Conservation (phyloP, 2,113 vertebrate species). For the Lathamus discolor region DNA sequence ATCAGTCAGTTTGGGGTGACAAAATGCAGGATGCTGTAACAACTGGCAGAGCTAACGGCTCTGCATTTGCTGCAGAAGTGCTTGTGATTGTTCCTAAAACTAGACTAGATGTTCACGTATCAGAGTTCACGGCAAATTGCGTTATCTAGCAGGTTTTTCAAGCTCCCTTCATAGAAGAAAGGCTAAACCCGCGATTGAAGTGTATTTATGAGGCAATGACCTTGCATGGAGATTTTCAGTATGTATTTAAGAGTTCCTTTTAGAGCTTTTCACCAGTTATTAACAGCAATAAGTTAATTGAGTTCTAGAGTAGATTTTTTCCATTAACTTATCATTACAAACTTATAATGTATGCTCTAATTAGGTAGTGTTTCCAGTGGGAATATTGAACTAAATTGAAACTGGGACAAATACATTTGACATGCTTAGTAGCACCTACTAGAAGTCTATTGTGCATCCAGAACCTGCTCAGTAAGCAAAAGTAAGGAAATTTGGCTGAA, state of each 20-base stretch:
- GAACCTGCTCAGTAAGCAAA: not conserved
- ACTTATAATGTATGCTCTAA: slow-evolving; percentile 55
- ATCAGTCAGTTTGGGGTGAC: not conserved
- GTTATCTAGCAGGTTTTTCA: not conserved
- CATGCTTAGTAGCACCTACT: not conserved
- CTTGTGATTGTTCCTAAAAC: not conserved
- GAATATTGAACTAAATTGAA: slow-evolving; percentile 50
- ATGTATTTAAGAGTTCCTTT: not conserved
- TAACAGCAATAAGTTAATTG: slow-evolving; percentile 31
- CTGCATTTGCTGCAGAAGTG: not conserved
- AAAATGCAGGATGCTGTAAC: not conserved
- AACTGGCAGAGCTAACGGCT: not conserved
- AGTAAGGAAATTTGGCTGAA: not conserved
- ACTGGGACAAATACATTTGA: not conserved
- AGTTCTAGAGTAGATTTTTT: slow-evolving; percentile 23
- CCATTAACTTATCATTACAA: slow-evolving; percentile 37
- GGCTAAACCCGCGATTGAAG: not conserved
- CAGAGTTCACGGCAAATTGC: not conserved
- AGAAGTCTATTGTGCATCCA: not conserved
- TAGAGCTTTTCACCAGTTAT: not conserved
- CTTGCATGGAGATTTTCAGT: not conserved
- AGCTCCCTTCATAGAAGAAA: not conserved
- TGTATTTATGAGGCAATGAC: not conserved
- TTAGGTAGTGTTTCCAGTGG: slow-evolving; percentile 43
- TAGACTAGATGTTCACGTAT: not conserved